phyloP scores from a whole-genome alignment of 2,113 vertebrate genomes.

The chimpanzee (Pan troglodytes) region NHGRI_mPanTro3-v2.1_pri NC_072402.2:83069001-83069500 shows the following conservation, averaged over 20 bases:
- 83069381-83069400: not conserved
- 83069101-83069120: not conserved
- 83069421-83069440: fast-evolving
- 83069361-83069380: not conserved
- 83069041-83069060: no score
- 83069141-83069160: not conserved
- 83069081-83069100: not conserved
- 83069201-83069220: not conserved
- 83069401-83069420: not conserved
- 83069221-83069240: not conserved
- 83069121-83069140: not conserved
- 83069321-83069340: not conserved
- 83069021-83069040: not conserved
- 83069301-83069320: not conserved
- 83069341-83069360: not conserved
- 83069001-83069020: not conserved
- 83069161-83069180: not conserved
- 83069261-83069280: not conserved
- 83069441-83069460: not conserved
- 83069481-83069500: not conserved
- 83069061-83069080: not conserved
- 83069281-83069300: not conserved
- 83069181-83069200: not conserved
- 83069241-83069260: not conserved
- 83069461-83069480: no score